Evolutionary conservation across 2,888 invertebrate species (phyloP).

Genomic region (Lypha dubia): DNA sequence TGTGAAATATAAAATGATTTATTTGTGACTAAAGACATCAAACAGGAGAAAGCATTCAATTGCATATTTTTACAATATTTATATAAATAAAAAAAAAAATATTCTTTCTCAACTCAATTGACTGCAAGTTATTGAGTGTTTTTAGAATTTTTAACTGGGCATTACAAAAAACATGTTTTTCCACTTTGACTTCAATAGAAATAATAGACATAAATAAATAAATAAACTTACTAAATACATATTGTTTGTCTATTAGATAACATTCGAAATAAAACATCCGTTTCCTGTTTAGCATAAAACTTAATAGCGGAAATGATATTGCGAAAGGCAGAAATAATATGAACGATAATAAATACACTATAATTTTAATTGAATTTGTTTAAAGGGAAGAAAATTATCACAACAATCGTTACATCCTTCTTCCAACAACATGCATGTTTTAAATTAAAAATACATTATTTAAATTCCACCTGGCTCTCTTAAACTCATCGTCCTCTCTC

Average conservation of each 20-base stretch:
- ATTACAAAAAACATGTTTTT: background rate
- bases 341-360: constrained; percentile 25
- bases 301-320: constrained; percentile 65
- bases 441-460: constrained; percentile 27
- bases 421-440: constrained; percentile 42
- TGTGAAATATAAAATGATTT: too few relatives aligned
- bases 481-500: background rate
- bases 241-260: constrained; percentile 53
- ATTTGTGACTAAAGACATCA: too few relatives aligned
- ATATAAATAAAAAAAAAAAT: too few relatives aligned
- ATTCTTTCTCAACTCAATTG: too few relatives aligned
- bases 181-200: background rate
- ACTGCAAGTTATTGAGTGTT: too few relatives aligned
- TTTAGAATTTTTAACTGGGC: too few relatives aligned
- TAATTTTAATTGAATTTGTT: constrained; percentile 48
- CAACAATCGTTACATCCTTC: constrained; percentile 35
- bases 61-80: too few relatives aligned
- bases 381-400: constrained; percentile 40
- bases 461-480: constrained; percentile 55
- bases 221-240: constrained; percentile 31
- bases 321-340: constrained; percentile 13
- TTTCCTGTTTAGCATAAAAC: constrained; percentile 58
- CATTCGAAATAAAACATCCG: constrained; percentile 58
- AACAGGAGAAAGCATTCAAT: too few relatives aligned
- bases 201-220: constrained; percentile 2